Conservation (phyloP, 2,113 vertebrate species). For the Hystrix cristata region DNA sequence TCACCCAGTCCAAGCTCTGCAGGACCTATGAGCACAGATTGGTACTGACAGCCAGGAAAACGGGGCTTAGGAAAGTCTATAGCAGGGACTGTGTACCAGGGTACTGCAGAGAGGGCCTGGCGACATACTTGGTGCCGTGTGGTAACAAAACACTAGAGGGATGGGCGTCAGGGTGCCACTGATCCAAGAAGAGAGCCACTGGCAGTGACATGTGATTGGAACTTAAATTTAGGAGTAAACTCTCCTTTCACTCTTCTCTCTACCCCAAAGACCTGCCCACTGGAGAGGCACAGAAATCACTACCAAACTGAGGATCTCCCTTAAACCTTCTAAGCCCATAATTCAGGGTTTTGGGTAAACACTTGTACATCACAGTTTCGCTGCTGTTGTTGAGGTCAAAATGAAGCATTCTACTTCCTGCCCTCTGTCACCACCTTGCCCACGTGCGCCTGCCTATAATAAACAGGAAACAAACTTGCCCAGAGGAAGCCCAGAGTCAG, state of each 20-base stretch:
- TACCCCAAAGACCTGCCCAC: neutral
- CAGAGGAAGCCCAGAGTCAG: neutral
- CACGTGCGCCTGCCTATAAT: neutral
- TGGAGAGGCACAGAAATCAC: neutral
- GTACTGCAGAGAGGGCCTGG: no score
- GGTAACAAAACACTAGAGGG: neutral
- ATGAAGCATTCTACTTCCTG: neutral
- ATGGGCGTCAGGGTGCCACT: no score
- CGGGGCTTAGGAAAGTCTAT: fast-evolving
- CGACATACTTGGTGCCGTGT: no score
- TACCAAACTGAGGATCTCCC: neutral
- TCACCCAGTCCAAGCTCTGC: neutral
- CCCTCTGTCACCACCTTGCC: neutral
- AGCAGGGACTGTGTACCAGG: neutral
- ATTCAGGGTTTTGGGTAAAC: neutral
- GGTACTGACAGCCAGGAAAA: fast-evolving
- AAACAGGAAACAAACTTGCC: neutral
- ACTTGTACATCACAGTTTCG: neutral
- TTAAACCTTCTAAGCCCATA: neutral
- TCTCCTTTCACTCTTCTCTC: neutral
- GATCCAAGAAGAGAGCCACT: neutral
- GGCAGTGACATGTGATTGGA: neutral
- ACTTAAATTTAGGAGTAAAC: no score
- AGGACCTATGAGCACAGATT: neutral
- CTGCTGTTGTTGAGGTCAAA: neutral